phyloP scores from a whole-genome alignment of 2,888 invertebrate genomes.

The Hyalella azteca region DNA sequence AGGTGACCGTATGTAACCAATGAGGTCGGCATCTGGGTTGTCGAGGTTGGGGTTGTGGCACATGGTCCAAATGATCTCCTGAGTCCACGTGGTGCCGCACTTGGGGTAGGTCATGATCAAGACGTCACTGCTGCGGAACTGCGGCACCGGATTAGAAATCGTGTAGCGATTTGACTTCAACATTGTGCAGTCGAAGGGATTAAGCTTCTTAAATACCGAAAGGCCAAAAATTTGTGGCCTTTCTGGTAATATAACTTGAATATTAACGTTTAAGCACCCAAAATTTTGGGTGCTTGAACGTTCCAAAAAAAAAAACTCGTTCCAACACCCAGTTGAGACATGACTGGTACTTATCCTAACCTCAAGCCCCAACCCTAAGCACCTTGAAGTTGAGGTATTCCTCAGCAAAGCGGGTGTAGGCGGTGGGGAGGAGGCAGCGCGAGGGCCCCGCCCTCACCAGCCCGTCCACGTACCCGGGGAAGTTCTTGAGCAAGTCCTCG shows the following conservation, averaged over 20 bases:
- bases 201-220: too few relatives aligned
- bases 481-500: neutral
- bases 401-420: neutral
- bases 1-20: neutral
- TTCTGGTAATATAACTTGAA: too few relatives aligned
- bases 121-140: slow-evolving; percentile 7
- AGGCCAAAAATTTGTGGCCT: too few relatives aligned
- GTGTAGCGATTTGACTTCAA: too few relatives aligned
- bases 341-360: too few relatives aligned
- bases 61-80: neutral
- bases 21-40: neutral
- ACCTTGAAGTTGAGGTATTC: neutral
- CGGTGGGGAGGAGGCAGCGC: neutral
- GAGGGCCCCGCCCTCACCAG: neutral
- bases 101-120: neutral
- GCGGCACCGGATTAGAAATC: too few relatives aligned
- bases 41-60: neutral
- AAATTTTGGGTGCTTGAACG: too few relatives aligned
- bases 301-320: too few relatives aligned
- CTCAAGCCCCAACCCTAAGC: too few relatives aligned
- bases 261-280: too few relatives aligned
- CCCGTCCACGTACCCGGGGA: neutral
- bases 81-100: neutral
- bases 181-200: too few relatives aligned
- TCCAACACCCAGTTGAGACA: too few relatives aligned